phyloP scores from a whole-genome alignment of 2,888 invertebrate species.

The Argyra leucocephala region DNA sequence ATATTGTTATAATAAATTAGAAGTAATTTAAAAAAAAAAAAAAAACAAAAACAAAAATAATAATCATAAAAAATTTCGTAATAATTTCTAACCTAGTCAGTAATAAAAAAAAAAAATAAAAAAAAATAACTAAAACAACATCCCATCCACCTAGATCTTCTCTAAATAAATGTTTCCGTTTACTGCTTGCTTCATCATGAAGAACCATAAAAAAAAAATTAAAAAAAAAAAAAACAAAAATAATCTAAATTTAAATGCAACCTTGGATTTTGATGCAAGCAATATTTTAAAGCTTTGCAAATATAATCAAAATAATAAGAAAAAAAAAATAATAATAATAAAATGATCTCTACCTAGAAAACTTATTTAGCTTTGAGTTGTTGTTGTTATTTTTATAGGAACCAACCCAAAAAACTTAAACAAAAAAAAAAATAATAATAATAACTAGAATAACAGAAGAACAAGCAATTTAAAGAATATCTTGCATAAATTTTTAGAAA shows the following conservation, averaged over 20 bases:
- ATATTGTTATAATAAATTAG: too few relatives aligned
- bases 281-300: neutral
- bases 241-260: slow-evolving; percentile 6
- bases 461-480: neutral
- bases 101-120: neutral
- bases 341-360: neutral
- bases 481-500: neutral
- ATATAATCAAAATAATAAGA: neutral
- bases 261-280: neutral
- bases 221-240: neutral
- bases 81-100: neutral
- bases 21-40: too few relatives aligned
- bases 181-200: neutral
- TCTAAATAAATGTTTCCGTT: slow-evolving; percentile 6
- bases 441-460: neutral
- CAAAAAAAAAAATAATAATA: neutral
- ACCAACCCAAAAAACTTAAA: slow-evolving; percentile 1
- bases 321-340: neutral
- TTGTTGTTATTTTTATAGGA: neutral
- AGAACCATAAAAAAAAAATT: neutral
- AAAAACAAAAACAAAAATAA: too few relatives aligned
- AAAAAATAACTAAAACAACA: neutral
- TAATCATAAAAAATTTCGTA: neutral
- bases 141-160: slow-evolving; percentile 6
- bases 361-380: neutral